Percentiles rank a stretch among this genome's conserved stretches.
These are phyloP conservation scores for Aspidoscelis tigris DNA, from an alignment of 2,113 vertebrate genomes.

Conservation along the genomic window DNA sequence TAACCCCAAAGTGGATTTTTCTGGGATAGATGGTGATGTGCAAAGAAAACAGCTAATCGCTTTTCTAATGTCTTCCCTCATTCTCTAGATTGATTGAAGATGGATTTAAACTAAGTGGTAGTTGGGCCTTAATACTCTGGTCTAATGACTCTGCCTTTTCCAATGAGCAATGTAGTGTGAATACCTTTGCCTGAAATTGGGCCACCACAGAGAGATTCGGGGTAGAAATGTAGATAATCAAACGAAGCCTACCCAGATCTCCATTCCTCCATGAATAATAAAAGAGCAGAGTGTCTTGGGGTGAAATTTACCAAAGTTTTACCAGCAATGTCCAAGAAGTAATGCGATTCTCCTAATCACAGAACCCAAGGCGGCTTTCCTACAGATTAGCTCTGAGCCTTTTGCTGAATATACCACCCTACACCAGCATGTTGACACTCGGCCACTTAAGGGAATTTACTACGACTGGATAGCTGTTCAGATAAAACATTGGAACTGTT, in stretches of 20 bases:
- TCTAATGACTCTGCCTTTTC: not conserved
- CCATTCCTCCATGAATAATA: constrained; percentile 72
- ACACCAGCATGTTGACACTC: constrained; percentile 43
- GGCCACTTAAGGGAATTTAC: constrained; percentile 13
- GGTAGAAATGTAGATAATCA: constrained; percentile 51
- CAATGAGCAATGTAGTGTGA: not conserved
- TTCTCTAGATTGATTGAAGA: too few species aligned
- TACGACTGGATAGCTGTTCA: not conserved
- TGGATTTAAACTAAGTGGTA: not conserved
- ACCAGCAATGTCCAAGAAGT: constrained; percentile 45
- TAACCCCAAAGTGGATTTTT: too few species aligned
- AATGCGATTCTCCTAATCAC: constrained; percentile 37
- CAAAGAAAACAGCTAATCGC: too few species aligned
- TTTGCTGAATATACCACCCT: constrained; percentile 16
- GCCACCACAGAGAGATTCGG: not conserved
- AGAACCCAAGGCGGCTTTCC: constrained; percentile 57
- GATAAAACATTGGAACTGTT: rapidly evolving
- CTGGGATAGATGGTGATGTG: too few species aligned
- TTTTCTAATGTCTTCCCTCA: too few species aligned
- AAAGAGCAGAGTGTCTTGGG: constrained; percentile 52
- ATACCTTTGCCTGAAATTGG: not conserved
- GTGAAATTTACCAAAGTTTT: constrained; percentile 60
- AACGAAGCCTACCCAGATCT: constrained; percentile 35
- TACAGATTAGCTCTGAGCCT: constrained; percentile 64
- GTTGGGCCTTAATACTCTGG: not conserved